Evolutionary conservation across 2,113 vertebrate species (phyloP).

Genomic region (Otus sunia): DNA sequence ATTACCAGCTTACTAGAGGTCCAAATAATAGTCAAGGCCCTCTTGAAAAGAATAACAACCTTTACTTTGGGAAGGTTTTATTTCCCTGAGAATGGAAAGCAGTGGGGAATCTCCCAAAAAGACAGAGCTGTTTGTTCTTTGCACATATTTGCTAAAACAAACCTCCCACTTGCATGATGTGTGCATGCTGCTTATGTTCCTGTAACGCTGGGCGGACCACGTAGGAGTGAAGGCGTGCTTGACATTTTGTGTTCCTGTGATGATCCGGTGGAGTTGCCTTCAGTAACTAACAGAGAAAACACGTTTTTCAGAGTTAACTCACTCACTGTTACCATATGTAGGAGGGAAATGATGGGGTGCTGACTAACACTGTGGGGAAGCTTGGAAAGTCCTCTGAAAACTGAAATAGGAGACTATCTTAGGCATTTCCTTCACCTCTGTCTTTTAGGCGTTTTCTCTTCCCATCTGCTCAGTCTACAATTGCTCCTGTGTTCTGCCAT

Average conservation of each 20-base stretch:
- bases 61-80: background rate
- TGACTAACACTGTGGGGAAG: slow-evolving; percentile 69
- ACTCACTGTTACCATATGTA: slow-evolving; percentile 46
- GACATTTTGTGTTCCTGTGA: background rate
- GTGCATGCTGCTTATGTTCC: background rate
- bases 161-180: background rate
- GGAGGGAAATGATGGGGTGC: slow-evolving; percentile 69
- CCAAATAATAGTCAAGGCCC: background rate
- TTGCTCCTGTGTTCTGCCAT: slow-evolving; percentile 32
- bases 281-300: slow-evolving; percentile 31
- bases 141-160: background rate
- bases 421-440: slow-evolving; percentile 58
- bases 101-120: background rate
- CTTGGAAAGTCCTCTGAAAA: slow-evolving; percentile 65
- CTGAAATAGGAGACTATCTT: slow-evolving; percentile 68
- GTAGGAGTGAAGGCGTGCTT: background rate
- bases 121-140: background rate
- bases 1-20: background rate
- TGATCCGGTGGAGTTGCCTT: background rate
- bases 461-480: slow-evolving; percentile 35
- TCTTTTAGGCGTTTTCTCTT: slow-evolving; percentile 14
- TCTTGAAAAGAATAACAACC: background rate
- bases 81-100: background rate
- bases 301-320: slow-evolving; percentile 36
- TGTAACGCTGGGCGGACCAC: background rate